These are phyloP conservation scores for Drosophila ficusphila DNA, from an alignment of 1,140 invertebrate genomes.

Conservation along the genomic window DNA sequence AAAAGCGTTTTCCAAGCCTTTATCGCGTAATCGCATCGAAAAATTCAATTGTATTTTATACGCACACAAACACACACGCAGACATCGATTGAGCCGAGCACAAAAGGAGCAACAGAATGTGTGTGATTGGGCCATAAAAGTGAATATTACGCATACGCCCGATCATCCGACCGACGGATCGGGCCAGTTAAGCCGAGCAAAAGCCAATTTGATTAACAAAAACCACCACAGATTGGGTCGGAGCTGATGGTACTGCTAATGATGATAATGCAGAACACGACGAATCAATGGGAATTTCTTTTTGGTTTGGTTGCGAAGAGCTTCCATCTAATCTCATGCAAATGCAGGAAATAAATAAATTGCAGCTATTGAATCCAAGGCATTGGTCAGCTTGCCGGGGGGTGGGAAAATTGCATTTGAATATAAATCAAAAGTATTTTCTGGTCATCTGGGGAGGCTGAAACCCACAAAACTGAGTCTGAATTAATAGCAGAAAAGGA, in stretches of 20 bases:
- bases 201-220: conserved; percentile 67
- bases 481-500: conserved; percentile 45
- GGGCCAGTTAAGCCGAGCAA: conserved; percentile 22
- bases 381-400: background rate
- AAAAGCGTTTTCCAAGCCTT: conserved; percentile 57
- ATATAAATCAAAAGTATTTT: conserved; percentile 47
- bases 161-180: conserved; percentile 16
- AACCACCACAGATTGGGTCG: conserved; percentile 1
- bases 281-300: too few species aligned
- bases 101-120: conserved; percentile 54
- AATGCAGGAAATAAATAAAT: conserved; percentile 11
- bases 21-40: conserved; percentile 70
- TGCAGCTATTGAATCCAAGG: background rate
- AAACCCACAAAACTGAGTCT: conserved; percentile 16
- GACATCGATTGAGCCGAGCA: conserved; percentile 50
- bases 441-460: background rate
- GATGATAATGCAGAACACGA: conserved; percentile 2
- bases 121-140: conserved; percentile 54
- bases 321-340: conserved; percentile 8
- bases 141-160: conserved; percentile 68
- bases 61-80: conserved; percentile 17
- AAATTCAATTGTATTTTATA: conserved; percentile 76
- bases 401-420: conserved; percentile 51
- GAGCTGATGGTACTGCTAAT: background rate
- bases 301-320: too few species aligned